Percentiles rank a stretch among this genome's conserved stretches.
Conservation (phyloP, 2,113 vertebrate genomes). For the Caracal caracal region DNA sequence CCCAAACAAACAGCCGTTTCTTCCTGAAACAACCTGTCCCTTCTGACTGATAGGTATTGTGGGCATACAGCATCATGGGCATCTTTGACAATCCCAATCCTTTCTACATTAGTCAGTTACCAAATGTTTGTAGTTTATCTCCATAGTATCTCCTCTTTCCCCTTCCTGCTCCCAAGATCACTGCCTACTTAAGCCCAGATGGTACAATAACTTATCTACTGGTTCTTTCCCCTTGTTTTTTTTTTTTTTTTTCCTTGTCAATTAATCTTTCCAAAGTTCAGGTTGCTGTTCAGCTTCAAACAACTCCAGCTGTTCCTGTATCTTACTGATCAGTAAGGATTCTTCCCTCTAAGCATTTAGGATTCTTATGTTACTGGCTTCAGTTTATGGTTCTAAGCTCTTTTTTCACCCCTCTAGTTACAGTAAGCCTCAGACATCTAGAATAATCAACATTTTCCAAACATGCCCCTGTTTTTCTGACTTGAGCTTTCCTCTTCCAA, state of each 20-base stretch:
- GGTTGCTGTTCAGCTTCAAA: not conserved
- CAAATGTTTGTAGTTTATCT: not conserved
- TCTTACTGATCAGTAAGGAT: not conserved
- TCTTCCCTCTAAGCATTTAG: not conserved
- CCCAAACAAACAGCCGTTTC: not conserved
- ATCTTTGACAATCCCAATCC: not conserved
- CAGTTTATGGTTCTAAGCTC: not conserved
- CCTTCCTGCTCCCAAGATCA: not conserved
- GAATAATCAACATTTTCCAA: not conserved
- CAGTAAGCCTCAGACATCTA: not conserved
- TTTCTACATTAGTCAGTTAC: not conserved
- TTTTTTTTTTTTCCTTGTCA: not conserved
- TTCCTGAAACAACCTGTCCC: not conserved
- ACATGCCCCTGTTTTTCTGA: not conserved
- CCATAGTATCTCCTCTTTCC: not conserved
- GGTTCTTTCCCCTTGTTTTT: not conserved
- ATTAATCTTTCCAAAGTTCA: not conserved
- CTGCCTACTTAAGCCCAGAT: not conserved
- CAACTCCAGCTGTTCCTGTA: not conserved
- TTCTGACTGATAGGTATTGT: not conserved
- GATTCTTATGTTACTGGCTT: not conserved
- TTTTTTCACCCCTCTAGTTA: not conserved
- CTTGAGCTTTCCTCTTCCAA: not conserved
- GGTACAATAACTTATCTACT: not conserved
- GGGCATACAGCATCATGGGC: not conserved